These are phyloP conservation scores for Mustela nigripes DNA, from an alignment of 2,113 vertebrate genomes.

Conservation along the genomic window DNA sequence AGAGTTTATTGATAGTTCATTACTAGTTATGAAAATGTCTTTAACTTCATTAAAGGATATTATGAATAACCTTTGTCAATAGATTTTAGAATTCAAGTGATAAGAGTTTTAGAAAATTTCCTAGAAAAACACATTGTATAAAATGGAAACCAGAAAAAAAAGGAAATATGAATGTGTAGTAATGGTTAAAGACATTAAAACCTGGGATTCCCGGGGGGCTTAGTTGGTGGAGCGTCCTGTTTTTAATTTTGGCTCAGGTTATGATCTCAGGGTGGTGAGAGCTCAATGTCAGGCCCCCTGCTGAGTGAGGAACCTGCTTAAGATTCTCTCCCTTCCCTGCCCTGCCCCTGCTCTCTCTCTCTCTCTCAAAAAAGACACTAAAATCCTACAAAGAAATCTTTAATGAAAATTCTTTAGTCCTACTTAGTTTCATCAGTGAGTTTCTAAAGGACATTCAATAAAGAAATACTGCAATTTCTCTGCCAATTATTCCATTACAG, in stretches of 20 bases:
- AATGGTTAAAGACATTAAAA: constrained; percentile 4
- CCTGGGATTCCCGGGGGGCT: not conserved
- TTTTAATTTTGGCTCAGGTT: not conserved
- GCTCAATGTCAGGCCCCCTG: not conserved
- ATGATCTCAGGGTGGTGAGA: not conserved
- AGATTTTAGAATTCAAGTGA: constrained; percentile 19
- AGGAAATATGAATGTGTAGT: not conserved
- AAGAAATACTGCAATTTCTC: not conserved
- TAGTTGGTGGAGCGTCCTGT: not conserved
- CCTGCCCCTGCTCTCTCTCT: not conserved
- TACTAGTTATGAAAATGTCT: constrained; percentile 2
- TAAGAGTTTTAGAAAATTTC: not conserved
- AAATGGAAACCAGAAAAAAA: not conserved
- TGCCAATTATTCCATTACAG: not conserved
- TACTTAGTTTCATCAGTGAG: not conserved
- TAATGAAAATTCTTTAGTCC: not conserved
- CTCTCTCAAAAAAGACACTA: not conserved
- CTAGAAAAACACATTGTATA: not conserved
- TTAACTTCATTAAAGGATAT: constrained; percentile 2
- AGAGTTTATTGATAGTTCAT: not conserved
- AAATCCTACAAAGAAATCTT: not conserved
- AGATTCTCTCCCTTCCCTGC: not conserved
- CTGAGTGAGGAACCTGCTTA: not conserved
- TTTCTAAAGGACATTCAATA: not conserved
- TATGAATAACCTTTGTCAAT: not conserved